Evolutionary conservation across 1,140 invertebrate species (phyloP).

Genomic region (Apis laboriosa): DNA sequence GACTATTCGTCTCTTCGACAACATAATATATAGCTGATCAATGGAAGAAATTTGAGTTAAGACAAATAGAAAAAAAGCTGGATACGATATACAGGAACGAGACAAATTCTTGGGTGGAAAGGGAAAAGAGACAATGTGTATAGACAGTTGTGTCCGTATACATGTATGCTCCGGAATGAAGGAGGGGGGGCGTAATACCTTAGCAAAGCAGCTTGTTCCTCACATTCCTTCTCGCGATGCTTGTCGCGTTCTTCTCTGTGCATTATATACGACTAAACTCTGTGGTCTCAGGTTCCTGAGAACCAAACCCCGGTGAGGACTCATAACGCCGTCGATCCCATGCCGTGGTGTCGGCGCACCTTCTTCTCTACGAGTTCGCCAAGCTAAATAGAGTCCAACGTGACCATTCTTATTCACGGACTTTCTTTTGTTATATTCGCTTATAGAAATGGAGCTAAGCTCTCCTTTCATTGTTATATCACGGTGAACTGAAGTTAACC

Average conservation of each 20-base stretch:
- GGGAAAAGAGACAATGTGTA: slow-evolving; percentile 29
- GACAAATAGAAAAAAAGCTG: slow-evolving; percentile 50
- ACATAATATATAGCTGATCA: slow-evolving; percentile 19
- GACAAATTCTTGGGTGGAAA: neutral
- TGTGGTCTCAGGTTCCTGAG: slow-evolving; percentile 65
- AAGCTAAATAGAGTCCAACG: slow-evolving; percentile 32
- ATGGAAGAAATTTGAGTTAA: slow-evolving; percentile 11
- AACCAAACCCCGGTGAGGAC: slow-evolving; percentile 47
- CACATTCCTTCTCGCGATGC: slow-evolving; percentile 41
- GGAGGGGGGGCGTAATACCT: slow-evolving; percentile 35
- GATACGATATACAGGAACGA: slow-evolving; percentile 10
- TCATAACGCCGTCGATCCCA: slow-evolving; percentile 52
- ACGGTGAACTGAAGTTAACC: slow-evolving; percentile 10
- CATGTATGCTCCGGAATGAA: neutral
- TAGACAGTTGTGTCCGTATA: neutral
- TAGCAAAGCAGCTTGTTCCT: slow-evolving; percentile 39
- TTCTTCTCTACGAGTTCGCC: slow-evolving; percentile 40
- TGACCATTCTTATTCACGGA: slow-evolving; percentile 8
- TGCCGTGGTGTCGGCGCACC: slow-evolving; percentile 48
- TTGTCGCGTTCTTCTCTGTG: slow-evolving; percentile 50
- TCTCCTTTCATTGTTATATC: neutral
- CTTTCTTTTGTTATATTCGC: slow-evolving; percentile 10
- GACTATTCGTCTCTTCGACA: neutral
- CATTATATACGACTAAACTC: slow-evolving; percentile 63
- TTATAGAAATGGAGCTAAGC: neutral